These are phyloP conservation scores for Euzophera pinguis DNA, from an alignment of 2,888 invertebrate species.

Conservation along the genomic window DNA sequence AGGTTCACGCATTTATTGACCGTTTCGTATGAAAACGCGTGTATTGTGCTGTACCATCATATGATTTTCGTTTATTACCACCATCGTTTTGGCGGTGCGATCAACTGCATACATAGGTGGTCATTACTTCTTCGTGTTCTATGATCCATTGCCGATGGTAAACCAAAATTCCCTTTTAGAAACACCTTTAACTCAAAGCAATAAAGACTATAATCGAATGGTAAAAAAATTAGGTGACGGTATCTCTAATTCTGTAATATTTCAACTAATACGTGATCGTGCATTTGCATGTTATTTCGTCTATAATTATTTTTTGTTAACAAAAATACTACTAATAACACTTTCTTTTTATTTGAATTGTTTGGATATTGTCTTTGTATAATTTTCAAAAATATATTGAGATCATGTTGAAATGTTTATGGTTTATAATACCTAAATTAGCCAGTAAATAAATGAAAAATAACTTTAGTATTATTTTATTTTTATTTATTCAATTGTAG, in stretches of 20 bases:
- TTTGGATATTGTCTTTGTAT: background rate
- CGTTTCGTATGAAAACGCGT: constrained; percentile 38
- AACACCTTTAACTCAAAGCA: constrained; percentile 16
- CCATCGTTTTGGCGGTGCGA: constrained; percentile 51
- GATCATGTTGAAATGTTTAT: too few relatives aligned
- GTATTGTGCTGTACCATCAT: constrained; percentile 39
- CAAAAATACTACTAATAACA: constrained; percentile 44
- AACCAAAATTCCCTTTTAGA: constrained; percentile 23
- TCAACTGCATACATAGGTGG: constrained; percentile 46
- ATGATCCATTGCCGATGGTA: constrained; percentile 30
- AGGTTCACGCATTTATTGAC: constrained; percentile 43
- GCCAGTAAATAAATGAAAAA: too few relatives aligned
- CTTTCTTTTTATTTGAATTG: constrained; percentile 43
- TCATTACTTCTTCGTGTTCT: constrained; percentile 46
- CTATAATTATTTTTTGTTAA: constrained; percentile 42
- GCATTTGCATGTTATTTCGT: constrained; percentile 54
- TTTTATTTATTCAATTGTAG: too few relatives aligned
- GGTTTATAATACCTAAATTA: too few relatives aligned
- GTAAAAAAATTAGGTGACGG: constrained; percentile 16
- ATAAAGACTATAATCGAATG: constrained; percentile 26
- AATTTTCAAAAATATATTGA: too few relatives aligned
- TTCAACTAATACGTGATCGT: constrained; percentile 46
- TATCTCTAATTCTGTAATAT: constrained; percentile 28
- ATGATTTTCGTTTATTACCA: constrained; percentile 53
- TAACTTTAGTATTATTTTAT: background rate